These are phyloP conservation scores for Semnopithecus entellus DNA, from an alignment of 2,113 vertebrate species.

Conservation along the genomic window DNA sequence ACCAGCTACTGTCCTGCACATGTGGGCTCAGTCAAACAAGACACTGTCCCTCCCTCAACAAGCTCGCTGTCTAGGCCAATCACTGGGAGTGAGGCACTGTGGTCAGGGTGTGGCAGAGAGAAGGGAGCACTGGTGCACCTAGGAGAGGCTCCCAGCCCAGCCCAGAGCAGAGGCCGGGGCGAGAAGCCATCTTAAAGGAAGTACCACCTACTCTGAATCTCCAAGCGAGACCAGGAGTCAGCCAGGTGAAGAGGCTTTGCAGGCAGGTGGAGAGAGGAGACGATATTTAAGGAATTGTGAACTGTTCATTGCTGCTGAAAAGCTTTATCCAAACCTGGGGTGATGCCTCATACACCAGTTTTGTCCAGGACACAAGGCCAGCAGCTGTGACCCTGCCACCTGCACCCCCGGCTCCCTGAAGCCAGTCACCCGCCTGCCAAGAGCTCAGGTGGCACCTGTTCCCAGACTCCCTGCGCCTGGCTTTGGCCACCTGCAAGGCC, in stretches of 20 bases:
- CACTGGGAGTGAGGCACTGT: rapidly evolving
- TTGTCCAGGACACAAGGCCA: rapidly evolving
- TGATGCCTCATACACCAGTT: rapidly evolving
- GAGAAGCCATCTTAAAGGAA: neutral
- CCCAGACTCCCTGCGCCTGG: rapidly evolving
- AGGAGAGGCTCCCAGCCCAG: neutral
- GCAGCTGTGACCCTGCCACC: neutral
- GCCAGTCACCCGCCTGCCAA: neutral
- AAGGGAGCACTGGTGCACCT: no score
- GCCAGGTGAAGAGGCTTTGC: neutral
- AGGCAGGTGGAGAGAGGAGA: neutral
- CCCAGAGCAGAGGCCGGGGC: rapidly evolving
- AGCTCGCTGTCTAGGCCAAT: neutral
- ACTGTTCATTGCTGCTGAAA: neutral
- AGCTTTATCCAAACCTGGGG: neutral
- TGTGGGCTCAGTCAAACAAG: neutral
- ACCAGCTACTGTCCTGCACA: rapidly evolving
- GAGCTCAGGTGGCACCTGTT: neutral
- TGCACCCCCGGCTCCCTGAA: rapidly evolving
- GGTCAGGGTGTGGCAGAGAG: neutral
- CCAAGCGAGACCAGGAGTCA: rapidly evolving
- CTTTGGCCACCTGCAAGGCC: neutral
- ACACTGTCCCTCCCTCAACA: rapidly evolving
- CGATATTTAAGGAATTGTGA: rapidly evolving
- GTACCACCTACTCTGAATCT: neutral